These are phyloP conservation scores for Antechinus stuartii DNA, from an alignment of 2,113 vertebrate genomes.

Conservation along the genomic window DNA sequence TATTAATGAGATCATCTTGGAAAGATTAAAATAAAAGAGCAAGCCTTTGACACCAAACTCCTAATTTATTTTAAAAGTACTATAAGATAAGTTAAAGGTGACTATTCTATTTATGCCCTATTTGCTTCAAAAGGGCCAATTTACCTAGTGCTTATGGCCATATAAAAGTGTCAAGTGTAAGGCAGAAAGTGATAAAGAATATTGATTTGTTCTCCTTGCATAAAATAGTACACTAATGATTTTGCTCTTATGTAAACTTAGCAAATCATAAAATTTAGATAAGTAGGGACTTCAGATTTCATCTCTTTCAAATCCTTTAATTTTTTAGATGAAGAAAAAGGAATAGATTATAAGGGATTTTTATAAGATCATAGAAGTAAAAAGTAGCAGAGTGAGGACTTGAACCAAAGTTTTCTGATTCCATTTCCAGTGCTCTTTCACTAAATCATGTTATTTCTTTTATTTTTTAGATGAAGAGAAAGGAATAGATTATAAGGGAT, in stretches of 20 bases:
- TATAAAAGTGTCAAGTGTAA: not conserved
- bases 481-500: not conserved
- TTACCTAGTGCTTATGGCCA: not conserved
- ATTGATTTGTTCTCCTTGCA: not conserved
- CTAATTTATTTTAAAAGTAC: conserved; percentile 2
- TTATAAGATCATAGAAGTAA: not conserved
- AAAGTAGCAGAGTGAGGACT: not conserved
- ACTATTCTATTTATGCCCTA: not conserved
- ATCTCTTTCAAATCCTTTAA: not conserved
- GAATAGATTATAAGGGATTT: not conserved
- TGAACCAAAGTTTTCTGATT: not conserved
- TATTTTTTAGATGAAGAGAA: not conserved
- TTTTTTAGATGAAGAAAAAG: not conserved
- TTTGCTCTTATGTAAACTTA: not conserved
- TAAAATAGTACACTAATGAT: not conserved
- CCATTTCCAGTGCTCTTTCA: not conserved
- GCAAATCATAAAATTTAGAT: not conserved
- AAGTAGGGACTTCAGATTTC: not conserved
- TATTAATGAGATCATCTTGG: not conserved
- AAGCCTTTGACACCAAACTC: not conserved
- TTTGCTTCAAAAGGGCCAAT: not conserved
- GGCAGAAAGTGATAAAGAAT: not conserved
- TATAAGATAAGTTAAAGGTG: not conserved
- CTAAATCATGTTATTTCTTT: not conserved
- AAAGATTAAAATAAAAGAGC: not conserved